These are phyloP conservation scores for Gephyroberyx darwinii DNA, from an alignment of 2,797 vertebrate genomes.

Conservation along the genomic window DNA sequence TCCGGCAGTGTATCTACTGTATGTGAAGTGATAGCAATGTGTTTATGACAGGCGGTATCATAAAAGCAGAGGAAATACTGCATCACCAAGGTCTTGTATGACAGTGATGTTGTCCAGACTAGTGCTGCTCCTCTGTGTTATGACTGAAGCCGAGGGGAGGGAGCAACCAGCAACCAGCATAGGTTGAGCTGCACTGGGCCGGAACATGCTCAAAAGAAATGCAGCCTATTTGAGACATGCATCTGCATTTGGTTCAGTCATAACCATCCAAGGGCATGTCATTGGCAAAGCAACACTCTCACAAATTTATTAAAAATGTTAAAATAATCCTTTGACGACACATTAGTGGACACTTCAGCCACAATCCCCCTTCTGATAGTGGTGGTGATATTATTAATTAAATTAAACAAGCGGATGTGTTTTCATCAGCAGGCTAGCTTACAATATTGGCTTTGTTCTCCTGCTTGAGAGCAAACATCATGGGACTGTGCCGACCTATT, in stretches of 20 bases:
- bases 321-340: background rate
- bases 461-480: background rate
- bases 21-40: slow-evolving; percentile 23
- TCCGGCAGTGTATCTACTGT: slow-evolving; percentile 2
- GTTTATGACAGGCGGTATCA: slow-evolving; percentile 56
- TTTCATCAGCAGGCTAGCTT: background rate
- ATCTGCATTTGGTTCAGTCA: background rate
- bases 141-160: slow-evolving; percentile 56
- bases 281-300: background rate
- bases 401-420: background rate
- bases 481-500: slow-evolving; percentile 6
- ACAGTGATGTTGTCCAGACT: slow-evolving; percentile 76
- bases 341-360: background rate
- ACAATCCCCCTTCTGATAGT: background rate
- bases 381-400: too few relatives aligned
- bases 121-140: slow-evolving; percentile 49
- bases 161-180: slow-evolving; percentile 11
- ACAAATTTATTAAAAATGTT: background rate
- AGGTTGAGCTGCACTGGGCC: slow-evolving; percentile 31
- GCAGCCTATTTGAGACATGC: slow-evolving; percentile 9
- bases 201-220: background rate
- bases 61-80: slow-evolving; percentile 68
- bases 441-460: background rate
- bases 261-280: background rate
- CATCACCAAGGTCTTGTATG: slow-evolving; percentile 60